Evolutionary conservation across 2,797 vertebrate genomes (phyloP), one percentile per base, ranked within the genome.

Genomic region (Melanotaenia nigrans): DNA sequence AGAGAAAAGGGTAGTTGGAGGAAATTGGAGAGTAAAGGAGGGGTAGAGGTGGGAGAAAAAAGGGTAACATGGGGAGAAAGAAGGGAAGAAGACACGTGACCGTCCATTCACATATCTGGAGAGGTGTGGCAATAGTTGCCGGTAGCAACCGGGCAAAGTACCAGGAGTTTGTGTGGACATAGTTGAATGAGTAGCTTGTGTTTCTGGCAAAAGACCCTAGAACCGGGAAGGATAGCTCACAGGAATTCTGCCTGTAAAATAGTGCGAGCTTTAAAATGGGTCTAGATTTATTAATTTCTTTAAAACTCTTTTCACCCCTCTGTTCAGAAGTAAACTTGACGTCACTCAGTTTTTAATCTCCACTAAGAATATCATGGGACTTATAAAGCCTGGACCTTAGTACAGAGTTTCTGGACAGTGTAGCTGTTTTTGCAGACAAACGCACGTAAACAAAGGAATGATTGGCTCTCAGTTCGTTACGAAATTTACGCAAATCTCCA

Each of bases 161-260:
- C 83, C 81, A 82, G 54, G 51, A 56, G 74, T 72, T 61, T 66
- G 55, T 75, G 74, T 61, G 7, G 22, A 69, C 69, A 85, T 81
- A 83, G 83, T 80, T 90, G 82, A 91, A 89, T 87, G 89, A 86
- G 68, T 87, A 87, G 86, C 87, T 88, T 92, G 88, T 89, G 69
- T 73, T 61, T 89, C 74, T 89, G 88, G 75, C 65, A 51, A 58
- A 65, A 82, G 63, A 74, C 51, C 78, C 42, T 32, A 71, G 84
- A 80, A 58, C 73, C 16, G 51, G 61, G 61, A 79, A 60, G 67
- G 65, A 73, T 71, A 5, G 47, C 74, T 84, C 70, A 28, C 36
- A 85, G 77, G 88, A 91, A 88, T 89, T 73, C 57, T 3, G 68
- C 61, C 79, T 65, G 67, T 61, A 36, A 57, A 76, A 63, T 3